Base-by-base conservation (phyloP, 2,888 invertebrate species). In the Noctua janthe region DNA sequence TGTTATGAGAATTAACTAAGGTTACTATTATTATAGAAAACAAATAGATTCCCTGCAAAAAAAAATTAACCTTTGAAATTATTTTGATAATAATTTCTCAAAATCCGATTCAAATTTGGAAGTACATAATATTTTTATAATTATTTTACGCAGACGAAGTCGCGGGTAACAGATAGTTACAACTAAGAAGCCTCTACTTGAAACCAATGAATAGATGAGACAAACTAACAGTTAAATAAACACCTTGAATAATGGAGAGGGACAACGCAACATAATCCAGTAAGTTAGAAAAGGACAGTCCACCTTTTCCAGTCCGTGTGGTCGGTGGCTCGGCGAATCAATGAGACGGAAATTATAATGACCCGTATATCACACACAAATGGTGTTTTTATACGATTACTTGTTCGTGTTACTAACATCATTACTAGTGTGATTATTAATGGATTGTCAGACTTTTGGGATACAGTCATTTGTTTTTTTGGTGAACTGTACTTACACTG, bases 341-440 rank as follows among this genome's bases (percentile, higher is more conserved):
- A 90, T 90, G 90, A 88, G 81, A 62, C 84, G 91, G 84, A 89
- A 90, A 88, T 87, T 83, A 89, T 90, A 90, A 91, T 89, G 88
- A 83, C 76, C 83, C 84, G 43, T 78, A 78, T 78, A 83, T 82
- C 69, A 83, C 82, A 85, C 86, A 88, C 87, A 78, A 88, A 87
- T 88, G 80, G 88, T 82, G 86, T 89, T 88, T 90, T 90, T 89
- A 88, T 88, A 75, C 80, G 78, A 80, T 81, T 71, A 82, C 75
- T 66, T 67, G 82, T 77, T 76, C 73, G 76, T 74, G 82, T 80
- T 78, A 62, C 43, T 64, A 75, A 67, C 54, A 59, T 75, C 54
- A 81, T 86, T 82, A 77, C 74, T 66, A 10, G 15, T n/a, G 64
- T 64, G 11, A 79, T 74, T 64, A 77, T 77, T n/a, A 67, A 73